Conservation (phyloP, 2,888 invertebrate species). For the Plebejus anna region DNA sequence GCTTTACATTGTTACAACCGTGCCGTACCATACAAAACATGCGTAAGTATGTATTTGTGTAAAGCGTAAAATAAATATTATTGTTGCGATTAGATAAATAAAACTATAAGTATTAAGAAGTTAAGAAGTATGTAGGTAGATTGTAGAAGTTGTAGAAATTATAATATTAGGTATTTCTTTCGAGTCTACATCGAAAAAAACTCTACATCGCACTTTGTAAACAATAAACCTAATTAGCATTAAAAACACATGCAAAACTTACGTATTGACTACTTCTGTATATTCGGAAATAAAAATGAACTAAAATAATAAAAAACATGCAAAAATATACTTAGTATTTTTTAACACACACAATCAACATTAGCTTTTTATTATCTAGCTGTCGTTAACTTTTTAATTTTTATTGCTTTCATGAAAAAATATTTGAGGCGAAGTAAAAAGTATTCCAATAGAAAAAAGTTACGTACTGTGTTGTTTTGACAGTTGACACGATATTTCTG, state of each 20-base stretch:
- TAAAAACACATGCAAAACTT: neutral
- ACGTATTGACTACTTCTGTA: neutral
- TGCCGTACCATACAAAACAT: neutral
- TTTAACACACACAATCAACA: no score
- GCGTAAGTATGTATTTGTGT: neutral
- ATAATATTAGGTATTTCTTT: neutral
- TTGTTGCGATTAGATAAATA: neutral
- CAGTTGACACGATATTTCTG: neutral
- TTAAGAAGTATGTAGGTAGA: neutral
- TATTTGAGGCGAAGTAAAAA: no score
- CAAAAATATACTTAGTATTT: no score
- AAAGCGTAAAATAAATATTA: constrained; percentile 1
- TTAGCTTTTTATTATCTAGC: no score
- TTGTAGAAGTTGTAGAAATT: neutral
- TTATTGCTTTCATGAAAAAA: no score
- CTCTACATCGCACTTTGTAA: neutral
- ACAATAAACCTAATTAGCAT: neutral
- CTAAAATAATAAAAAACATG: no score
- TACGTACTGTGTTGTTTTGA: neutral
- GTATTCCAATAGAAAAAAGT: neutral
- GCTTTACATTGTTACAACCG: neutral
- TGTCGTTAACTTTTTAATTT: no score
- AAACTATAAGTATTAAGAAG: neutral
- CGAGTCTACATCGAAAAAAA: neutral
- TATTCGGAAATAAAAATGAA: neutral